phyloP scores from a whole-genome alignment of 2,888 invertebrate genomes.

The Lasioglossum leucozonium region DNA sequence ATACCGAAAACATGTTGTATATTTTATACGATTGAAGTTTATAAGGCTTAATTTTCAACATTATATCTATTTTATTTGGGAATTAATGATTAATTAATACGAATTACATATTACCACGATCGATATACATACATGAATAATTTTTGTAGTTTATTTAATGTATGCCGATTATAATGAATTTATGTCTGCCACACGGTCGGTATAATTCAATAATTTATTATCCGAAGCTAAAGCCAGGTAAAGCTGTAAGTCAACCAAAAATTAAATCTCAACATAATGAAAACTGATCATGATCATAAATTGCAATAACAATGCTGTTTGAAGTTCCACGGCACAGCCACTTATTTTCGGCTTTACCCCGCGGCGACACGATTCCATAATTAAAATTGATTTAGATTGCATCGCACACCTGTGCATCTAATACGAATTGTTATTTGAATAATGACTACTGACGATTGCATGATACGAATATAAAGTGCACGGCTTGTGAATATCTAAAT shows the following conservation, averaged over 20 bases:
- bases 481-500: no score
- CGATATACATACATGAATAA: neutral
- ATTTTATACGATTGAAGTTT: neutral
- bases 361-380: conserved; percentile 11
- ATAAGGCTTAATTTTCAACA: neutral
- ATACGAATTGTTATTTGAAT: neutral
- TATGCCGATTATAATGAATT: neutral
- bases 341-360: neutral
- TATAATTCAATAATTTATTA: conserved; percentile 26
- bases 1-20: neutral
- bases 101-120: neutral
- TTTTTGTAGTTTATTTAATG: neutral
- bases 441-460: neutral
- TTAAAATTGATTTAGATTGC: conserved; percentile 5
- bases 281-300: conserved; percentile 24
- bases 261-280: conserved; percentile 27
- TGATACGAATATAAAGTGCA: neutral
- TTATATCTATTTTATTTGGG: neutral
- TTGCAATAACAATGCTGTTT: conserved; percentile 18
- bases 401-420: conserved; percentile 1
- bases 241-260: conserved; percentile 25
- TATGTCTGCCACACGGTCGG: neutral
- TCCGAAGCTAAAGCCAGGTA: neutral
- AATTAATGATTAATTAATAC: neutral
- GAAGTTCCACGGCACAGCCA: neutral